A percentile compares a stretch with the other conserved stretches of the same genome.
Evolutionary conservation across 2,113 vertebrate genomes (phyloP).

Genomic region (Clinocottus analis): DNA sequence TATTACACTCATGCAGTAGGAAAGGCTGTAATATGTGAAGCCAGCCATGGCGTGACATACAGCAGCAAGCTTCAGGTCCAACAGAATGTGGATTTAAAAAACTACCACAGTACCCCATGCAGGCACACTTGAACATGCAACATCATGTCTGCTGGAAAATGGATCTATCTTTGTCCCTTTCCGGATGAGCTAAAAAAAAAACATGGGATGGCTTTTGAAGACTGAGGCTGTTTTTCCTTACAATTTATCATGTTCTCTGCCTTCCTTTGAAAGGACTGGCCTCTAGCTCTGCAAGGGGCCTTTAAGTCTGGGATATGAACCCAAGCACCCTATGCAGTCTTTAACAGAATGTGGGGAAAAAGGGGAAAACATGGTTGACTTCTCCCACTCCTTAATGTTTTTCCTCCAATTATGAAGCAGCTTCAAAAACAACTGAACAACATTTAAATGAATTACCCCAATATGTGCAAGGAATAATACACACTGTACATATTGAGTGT

Average conservation of each 20-base stretch:
- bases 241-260: slow-evolving; percentile 8
- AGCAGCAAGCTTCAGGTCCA: slow-evolving; percentile 23
- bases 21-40: slow-evolving; percentile 43
- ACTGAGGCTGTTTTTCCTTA: slow-evolving; percentile 17
- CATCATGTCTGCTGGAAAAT: slow-evolving; percentile 26
- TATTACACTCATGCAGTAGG: slow-evolving; percentile 37
- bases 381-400: not conserved
- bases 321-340: slow-evolving; percentile 22
- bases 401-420: slow-evolving; percentile 6
- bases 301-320: slow-evolving; percentile 3
- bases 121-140: not conserved
- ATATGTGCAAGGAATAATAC: not conserved
- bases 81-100: not conserved
- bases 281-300: slow-evolving; percentile 36
- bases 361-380: slow-evolving; percentile 14
- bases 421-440: too few species aligned
- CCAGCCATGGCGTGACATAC: slow-evolving; percentile 13
- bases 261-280: slow-evolving; percentile 19
- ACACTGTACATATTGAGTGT: not conserved
- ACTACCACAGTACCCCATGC: not conserved
- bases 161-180: slow-evolving; percentile 19
- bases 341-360: not conserved
- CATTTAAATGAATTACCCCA: not conserved
- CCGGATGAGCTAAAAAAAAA: slow-evolving; percentile 12
- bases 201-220: slow-evolving; percentile 2